A percentile compares a stretch with the other conserved stretches of the same genome.
These are phyloP conservation scores for Drosophila nr. perissopoda DNA, from an alignment of 2,888 invertebrate genomes.

Conservation along the genomic window DNA sequence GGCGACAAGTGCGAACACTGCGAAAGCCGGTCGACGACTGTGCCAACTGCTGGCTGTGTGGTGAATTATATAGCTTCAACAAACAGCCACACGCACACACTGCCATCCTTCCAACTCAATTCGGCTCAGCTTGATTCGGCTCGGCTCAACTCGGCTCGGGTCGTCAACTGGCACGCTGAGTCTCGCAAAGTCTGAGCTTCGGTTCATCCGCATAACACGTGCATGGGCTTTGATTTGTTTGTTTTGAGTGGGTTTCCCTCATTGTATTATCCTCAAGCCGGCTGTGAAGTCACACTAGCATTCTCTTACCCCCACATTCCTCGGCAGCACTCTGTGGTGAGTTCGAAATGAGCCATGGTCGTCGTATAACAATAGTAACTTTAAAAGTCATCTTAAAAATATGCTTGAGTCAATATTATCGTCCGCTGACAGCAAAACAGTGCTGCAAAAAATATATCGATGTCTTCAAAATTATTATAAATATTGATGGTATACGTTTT, in stretches of 20 bases:
- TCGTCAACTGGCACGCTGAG: slow-evolving; percentile 11
- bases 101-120: slow-evolving; percentile 29
- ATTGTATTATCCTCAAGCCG: slow-evolving; percentile 37
- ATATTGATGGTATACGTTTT: background rate
- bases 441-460: background rate
- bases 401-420: slow-evolving; percentile 38
- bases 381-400: slow-evolving; percentile 29
- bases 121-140: slow-evolving; percentile 21
- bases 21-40: slow-evolving; percentile 78
- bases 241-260: slow-evolving; percentile 56
- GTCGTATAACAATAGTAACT: slow-evolving; percentile 4
- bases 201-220: slow-evolving; percentile 50
- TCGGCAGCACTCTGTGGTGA: background rate
- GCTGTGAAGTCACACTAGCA: slow-evolving; percentile 21
- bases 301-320: background rate
- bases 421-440: slow-evolving; percentile 11
- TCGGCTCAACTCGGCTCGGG: background rate
- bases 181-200: slow-evolving; percentile 20
- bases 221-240: slow-evolving; percentile 62
- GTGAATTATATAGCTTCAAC: slow-evolving; percentile 61
- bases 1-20: slow-evolving; percentile 59
- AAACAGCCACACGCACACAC: slow-evolving; percentile 1
- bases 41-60: slow-evolving; percentile 54
- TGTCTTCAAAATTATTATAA: background rate
- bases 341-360: background rate